A percentile compares a stretch with the other conserved stretches of the same genome.
Conservation (phyloP, 2,888 invertebrate species). For the Lasioglossum villosulum region DNA sequence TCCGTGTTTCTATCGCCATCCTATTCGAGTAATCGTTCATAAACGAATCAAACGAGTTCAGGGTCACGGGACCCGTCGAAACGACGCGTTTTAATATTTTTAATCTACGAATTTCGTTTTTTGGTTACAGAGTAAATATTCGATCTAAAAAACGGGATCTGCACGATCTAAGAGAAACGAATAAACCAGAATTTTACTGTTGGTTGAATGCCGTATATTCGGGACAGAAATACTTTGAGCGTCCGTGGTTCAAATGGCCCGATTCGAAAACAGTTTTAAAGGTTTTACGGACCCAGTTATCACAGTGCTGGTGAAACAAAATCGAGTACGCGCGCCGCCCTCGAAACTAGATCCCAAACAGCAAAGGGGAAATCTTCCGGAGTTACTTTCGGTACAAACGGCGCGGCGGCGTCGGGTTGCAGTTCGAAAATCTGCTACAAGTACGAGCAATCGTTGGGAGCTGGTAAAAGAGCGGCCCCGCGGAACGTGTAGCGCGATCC, state of each 20-base stretch:
- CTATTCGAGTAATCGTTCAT: neutral
- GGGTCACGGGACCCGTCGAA: too few species aligned
- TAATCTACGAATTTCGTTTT: too few species aligned
- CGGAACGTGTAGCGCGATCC: constrained; percentile 60
- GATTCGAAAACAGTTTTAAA: neutral
- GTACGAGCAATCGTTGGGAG: constrained; percentile 52
- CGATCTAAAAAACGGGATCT: too few species aligned
- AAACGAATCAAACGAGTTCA: too few species aligned
- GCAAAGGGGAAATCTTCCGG: neutral
- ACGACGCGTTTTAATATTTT: too few species aligned
- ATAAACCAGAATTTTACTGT: too few species aligned
- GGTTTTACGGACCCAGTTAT: neutral
- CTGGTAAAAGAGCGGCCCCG: constrained; percentile 46
- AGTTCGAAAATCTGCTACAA: constrained; percentile 57
- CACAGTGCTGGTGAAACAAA: neutral
- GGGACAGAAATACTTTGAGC: neutral
- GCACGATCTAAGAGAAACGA: too few species aligned
- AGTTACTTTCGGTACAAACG: constrained; percentile 17
- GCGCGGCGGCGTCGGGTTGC: constrained; percentile 30
- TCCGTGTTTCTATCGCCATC: neutral
- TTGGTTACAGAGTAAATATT: too few species aligned
- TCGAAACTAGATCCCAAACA: neutral
- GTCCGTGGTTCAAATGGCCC: neutral
- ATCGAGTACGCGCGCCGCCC: neutral
- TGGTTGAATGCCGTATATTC: neutral